phyloP scores from a whole-genome alignment of 2,797 vertebrate species.

The Macrochelys suwanniensis region DNA sequence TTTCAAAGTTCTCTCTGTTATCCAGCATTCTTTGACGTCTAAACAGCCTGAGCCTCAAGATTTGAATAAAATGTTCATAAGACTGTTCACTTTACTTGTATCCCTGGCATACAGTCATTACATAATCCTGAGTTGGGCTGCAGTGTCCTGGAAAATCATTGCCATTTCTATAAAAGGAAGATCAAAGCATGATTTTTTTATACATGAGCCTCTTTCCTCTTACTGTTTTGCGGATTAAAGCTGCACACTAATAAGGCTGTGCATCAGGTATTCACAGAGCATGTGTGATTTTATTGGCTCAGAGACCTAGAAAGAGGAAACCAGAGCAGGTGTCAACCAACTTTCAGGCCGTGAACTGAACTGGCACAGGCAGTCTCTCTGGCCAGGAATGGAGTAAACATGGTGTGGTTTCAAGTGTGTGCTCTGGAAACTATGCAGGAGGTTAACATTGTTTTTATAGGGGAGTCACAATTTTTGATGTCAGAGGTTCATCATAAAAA shows the following conservation, averaged over 20 bases:
- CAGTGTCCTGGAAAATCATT: background rate
- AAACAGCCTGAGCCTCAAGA: rapidly evolving
- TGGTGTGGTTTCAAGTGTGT: background rate
- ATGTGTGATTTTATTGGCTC: rapidly evolving
- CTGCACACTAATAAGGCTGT: rapidly evolving
- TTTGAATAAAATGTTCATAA: background rate
- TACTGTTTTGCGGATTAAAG: rapidly evolving
- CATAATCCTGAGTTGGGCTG: background rate
- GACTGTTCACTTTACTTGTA: background rate
- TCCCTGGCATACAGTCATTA: rapidly evolving
- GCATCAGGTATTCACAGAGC: rapidly evolving
- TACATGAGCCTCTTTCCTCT: background rate
- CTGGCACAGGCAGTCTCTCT: background rate
- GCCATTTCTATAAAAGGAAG: background rate
- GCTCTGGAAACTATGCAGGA: slow-evolving; percentile 4
- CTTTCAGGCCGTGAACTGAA: rapidly evolving
- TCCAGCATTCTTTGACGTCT: background rate
- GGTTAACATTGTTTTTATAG: background rate
- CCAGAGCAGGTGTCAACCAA: background rate
- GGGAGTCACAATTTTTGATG: background rate
- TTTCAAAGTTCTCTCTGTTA: background rate
- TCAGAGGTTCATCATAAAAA: background rate
- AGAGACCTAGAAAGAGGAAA: background rate
- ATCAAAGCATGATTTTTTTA: rapidly evolving
- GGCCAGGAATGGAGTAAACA: background rate